phyloP scores from a whole-genome alignment of 2,113 vertebrate species.

The Cebus imitator region DNA sequence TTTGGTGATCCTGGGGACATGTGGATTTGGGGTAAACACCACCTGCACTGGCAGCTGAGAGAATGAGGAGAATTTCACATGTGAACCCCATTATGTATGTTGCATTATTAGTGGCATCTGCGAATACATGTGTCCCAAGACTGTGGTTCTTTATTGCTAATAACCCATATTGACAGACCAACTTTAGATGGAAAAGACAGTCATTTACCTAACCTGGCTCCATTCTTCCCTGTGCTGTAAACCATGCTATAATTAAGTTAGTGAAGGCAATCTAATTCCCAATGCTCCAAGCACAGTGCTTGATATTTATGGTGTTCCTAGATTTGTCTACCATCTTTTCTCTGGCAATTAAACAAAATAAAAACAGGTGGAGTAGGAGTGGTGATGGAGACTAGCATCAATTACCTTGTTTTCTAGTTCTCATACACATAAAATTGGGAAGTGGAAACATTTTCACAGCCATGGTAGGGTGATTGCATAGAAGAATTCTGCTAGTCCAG shows the following conservation, averaged over 20 bases:
- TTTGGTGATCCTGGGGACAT: constrained; percentile 30
- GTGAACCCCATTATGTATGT: constrained; percentile 4
- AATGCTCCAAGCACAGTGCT: background rate
- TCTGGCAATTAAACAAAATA: background rate
- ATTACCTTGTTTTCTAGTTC: background rate
- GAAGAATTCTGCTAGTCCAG: constrained; percentile 24
- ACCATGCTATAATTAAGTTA: constrained; percentile 21
- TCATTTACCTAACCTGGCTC: constrained; percentile 35
- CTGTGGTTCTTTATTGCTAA: constrained; percentile 40
- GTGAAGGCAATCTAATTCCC: background rate
- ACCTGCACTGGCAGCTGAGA: constrained; percentile 57
- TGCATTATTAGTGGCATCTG: constrained; percentile 17
- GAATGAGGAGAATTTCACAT: constrained; percentile 51
- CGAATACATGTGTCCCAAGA: constrained; percentile 46
- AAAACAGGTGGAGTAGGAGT: background rate
- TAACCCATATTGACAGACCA: constrained; percentile 34
- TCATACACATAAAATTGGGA: background rate
- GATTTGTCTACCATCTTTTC: background rate
- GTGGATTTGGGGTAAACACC: constrained; percentile 45
- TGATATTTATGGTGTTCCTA: background rate
- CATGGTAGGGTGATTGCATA: background rate
- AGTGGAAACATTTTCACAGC: background rate
- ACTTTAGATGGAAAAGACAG: constrained; percentile 22
- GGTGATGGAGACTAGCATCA: background rate
- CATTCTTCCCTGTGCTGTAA: background rate